Evolutionary conservation across 2,888 invertebrate genomes (phyloP), one percentile per base, ranked within the genome.

Genomic region (Periphyllus acericola): DNA sequence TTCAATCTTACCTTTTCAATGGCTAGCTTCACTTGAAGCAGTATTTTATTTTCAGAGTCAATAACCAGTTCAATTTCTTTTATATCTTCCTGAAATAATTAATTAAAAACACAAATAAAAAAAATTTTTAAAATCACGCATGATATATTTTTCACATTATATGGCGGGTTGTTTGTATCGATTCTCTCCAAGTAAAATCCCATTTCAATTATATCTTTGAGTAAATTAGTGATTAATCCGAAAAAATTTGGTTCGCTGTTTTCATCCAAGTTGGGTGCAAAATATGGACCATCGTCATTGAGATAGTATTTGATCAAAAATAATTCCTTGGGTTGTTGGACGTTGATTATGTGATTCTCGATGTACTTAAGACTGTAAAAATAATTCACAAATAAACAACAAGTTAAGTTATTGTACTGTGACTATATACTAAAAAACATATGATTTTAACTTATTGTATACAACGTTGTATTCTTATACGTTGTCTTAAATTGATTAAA

Each of bases 151-250:
- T 11, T 83, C 71, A 88, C 88, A 72, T 71, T 83, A 68, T 88
- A 83, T 34, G 78, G 29, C 52, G 83, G 36, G 55, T 68, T 60
- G 5, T 9, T 2, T 19, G 83, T 36, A 52, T 78, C n/a, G 11
- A 88, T 74, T n/a, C 88, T 78, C 68, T 83, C 72, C 40, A 83
- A 78, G 19, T 21, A 52, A 1, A 29, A 78, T 52, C 76, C 76
- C 60, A 81, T 74, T 81, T 87, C 66, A n/a, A 87, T 32, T 1
- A 81, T 81, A 25, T 74, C 60, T n/a, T 92, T 91, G 90, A 91
- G 90, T 79, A 91, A 90, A 34, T 91, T 80, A 75, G n/a, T 75
- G 25, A 87, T 14, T 60, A 80, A 80, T 66, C 34, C 81, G 19
- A 46, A 46, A 32, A 87, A 74, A 66, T 74, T 32, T 34, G 80